phyloP scores from a whole-genome alignment of 2,888 invertebrate species.

The Ichneumoninae sp. region DNA sequence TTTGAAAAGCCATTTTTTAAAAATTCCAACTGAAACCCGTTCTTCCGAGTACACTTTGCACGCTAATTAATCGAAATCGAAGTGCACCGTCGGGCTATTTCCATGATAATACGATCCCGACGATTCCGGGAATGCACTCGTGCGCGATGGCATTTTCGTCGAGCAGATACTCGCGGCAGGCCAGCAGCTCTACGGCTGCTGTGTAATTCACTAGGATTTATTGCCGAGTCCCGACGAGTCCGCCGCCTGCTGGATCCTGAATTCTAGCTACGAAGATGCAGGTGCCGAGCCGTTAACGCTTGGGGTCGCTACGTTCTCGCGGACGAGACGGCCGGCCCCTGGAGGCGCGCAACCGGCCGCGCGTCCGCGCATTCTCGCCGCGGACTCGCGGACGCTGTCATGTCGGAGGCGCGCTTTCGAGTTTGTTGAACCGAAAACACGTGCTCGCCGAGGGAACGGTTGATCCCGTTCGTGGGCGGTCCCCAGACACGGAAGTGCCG shows the following conservation, averaged over 20 bases:
- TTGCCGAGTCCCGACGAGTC: constrained; percentile 8
- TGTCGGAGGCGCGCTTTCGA: constrained; percentile 31
- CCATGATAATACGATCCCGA: neutral
- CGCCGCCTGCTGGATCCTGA: constrained; percentile 28
- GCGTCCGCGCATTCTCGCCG: constrained; percentile 2
- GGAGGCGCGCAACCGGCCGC: constrained; percentile 12
- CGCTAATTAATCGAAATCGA: neutral
- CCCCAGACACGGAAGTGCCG: neutral
- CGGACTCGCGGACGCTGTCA: neutral
- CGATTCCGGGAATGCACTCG: constrained; percentile 17
- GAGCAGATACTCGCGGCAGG: constrained; percentile 8
- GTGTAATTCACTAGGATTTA: constrained; percentile 28
- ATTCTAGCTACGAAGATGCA: constrained; percentile 6
- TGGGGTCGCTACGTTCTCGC: constrained; percentile 28
- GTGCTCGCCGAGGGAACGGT: neutral
- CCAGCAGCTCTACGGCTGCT: constrained; percentile 12
- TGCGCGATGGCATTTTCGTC: constrained; percentile 36
- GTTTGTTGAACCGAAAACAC: constrained; percentile 39
- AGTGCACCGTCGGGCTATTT: neutral
- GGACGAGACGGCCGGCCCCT: constrained; percentile 3
- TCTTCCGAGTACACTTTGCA: neutral
- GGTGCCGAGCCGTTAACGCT: constrained; percentile 24
- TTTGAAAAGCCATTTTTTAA: neutral
- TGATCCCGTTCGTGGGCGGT: neutral
- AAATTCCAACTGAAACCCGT: neutral